These are phyloP conservation scores for Sceloporus tristichus DNA, from an alignment of 2,113 vertebrate genomes.

Conservation along the genomic window DNA sequence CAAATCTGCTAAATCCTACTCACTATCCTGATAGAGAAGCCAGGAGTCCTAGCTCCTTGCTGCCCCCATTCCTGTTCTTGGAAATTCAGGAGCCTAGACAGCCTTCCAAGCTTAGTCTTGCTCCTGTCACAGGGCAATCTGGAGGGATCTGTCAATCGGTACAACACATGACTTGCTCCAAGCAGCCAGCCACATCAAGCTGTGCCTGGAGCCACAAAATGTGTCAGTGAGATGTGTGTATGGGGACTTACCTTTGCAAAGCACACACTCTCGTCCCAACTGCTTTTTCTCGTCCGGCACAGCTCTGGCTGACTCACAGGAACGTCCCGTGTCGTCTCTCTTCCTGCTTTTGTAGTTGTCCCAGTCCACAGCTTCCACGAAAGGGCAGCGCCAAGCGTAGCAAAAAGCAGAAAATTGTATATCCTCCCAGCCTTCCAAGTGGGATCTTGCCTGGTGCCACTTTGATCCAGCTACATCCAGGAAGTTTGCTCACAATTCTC, in stretches of 20 bases:
- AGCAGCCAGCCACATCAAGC: not conserved
- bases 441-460: slow-evolving; percentile 26
- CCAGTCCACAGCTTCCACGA: slow-evolving; percentile 14
- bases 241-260: slow-evolving; percentile 25
- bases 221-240: not conserved
- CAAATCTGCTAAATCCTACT: too few relatives aligned
- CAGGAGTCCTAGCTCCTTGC: not conserved
- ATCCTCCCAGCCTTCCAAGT: not conserved
- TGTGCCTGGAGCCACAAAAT: not conserved
- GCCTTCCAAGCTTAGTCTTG: too few relatives aligned
- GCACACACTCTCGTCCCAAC: not conserved
- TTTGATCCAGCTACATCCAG: slow-evolving; percentile 11
- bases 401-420: not conserved
- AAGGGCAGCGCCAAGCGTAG: slow-evolving; percentile 18
- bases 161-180: not conserved
- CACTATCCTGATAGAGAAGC: not conserved
- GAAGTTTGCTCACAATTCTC: slow-evolving; percentile 19
- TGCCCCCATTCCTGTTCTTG: too few relatives aligned
- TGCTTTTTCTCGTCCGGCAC: not conserved
- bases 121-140: too few relatives aligned
- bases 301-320: not conserved
- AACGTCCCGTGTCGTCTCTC: not conserved
- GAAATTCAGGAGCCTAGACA: not conserved
- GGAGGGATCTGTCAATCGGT: not conserved
- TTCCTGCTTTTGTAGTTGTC: slow-evolving; percentile 39